Percentiles rank a stretch among this genome's conserved stretches.
Evolutionary conservation across 2,888 invertebrate species (phyloP).

Genomic region (Incurvaria masculella): DNA sequence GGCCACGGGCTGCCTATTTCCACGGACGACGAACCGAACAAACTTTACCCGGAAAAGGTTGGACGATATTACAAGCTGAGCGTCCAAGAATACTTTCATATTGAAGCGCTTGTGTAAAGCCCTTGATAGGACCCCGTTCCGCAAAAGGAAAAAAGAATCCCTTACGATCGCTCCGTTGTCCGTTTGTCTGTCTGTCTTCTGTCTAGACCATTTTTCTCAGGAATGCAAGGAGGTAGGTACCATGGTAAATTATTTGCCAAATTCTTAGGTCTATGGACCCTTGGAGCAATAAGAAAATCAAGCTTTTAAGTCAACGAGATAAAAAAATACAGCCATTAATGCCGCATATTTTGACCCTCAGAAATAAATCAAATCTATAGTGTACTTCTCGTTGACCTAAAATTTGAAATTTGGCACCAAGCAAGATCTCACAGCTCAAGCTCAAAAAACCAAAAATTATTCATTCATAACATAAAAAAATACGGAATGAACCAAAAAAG

Average conservation of each 20-base stretch:
- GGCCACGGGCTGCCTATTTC: no score
- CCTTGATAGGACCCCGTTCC: not conserved
- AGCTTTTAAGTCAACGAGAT: no score
- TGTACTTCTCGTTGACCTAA: not conserved
- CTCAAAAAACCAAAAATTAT: not conserved
- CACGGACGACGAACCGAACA: no score
- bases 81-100: no score
- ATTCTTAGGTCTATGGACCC: not conserved
- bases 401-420: not conserved
- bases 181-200: not conserved
- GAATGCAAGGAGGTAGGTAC: not conserved
- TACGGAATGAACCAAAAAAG: no score
- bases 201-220: no score
- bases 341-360: not conserved
- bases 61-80: no score
- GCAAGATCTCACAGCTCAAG: not conserved
- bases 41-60: no score
- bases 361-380: not conserved
- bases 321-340: no score
- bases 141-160: not conserved
- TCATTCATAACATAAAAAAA: not conserved
- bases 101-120: no score
- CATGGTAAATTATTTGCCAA: not conserved
- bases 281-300: not conserved
- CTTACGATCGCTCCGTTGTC: not conserved